phyloP scores from a whole-genome alignment of 2,888 invertebrate species.

The Aromia moschata region DNA sequence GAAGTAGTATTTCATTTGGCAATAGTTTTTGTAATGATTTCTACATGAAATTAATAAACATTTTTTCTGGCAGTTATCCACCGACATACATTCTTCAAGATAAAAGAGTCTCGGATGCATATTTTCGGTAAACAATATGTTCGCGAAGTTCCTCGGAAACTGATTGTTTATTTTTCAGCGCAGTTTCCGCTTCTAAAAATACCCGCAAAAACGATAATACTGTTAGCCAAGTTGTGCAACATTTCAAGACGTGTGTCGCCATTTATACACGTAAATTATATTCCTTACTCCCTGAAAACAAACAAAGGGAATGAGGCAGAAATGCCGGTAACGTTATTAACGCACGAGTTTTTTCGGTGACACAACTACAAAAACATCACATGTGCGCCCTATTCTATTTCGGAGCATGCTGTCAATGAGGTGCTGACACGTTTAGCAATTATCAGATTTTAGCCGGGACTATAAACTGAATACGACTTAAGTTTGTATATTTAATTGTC shows the following conservation, averaged over 20 bases:
- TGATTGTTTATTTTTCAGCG: too few relatives aligned
- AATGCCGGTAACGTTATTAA: conserved; percentile 11
- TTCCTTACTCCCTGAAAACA: conserved; percentile 23
- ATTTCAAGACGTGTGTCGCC: conserved; percentile 8
- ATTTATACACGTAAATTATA: conserved; percentile 13
- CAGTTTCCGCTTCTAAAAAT: conserved; percentile 21
- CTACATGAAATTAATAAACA: too few relatives aligned
- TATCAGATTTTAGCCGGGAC: background rate
- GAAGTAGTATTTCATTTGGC: too few relatives aligned
- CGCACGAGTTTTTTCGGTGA: conserved; percentile 13
- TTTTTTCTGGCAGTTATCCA: too few relatives aligned
- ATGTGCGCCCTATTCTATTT: conserved; percentile 13
- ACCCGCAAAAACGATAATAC: background rate
- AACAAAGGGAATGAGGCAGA: conserved; percentile 7
- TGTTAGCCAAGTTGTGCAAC: conserved; percentile 2
- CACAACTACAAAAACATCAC: background rate
- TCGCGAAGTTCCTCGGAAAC: too few relatives aligned
- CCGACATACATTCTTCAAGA: too few relatives aligned
- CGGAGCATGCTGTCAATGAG: conserved; percentile 3
- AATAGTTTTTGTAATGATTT: too few relatives aligned
- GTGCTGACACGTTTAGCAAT: conserved; percentile 14
- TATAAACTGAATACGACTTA: background rate
- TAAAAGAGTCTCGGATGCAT: too few relatives aligned
- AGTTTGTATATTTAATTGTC: too few relatives aligned
- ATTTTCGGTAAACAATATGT: too few relatives aligned